Evolutionary conservation across 2,113 vertebrate genomes (phyloP).

Genomic region (Cyanoderma ruficeps): DNA sequence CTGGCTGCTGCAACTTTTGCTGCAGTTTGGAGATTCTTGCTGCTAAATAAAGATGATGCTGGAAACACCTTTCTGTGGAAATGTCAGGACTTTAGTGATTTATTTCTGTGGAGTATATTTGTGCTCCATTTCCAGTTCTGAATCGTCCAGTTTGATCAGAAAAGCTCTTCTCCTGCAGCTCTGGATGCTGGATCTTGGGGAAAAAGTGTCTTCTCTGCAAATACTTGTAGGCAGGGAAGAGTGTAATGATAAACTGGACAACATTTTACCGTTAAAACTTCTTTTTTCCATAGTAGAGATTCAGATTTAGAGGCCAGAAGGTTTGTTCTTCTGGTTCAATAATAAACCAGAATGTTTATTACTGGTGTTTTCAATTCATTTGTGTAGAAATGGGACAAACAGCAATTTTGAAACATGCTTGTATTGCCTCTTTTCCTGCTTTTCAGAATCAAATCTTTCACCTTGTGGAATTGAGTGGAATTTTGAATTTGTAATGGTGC

Average conservation of each 20-base stretch:
- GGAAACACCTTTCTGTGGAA: not conserved
- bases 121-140: not conserved
- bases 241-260: not conserved
- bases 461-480: not conserved
- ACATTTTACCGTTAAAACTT: not conserved
- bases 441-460: not conserved
- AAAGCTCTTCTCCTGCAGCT: not conserved
- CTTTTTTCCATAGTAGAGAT: not conserved
- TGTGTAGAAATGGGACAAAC: not conserved
- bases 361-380: not conserved
- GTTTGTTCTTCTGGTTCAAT: not conserved
- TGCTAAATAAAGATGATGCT: not conserved
- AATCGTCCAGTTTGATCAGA: not conserved
- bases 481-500: not conserved
- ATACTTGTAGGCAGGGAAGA: not conserved
- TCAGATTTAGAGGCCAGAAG: not conserved
- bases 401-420: not conserved
- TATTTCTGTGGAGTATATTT: not conserved
- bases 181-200: not conserved
- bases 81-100: not conserved
- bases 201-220: not conserved
- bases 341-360: not conserved
- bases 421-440: not conserved
- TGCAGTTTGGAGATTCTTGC: not conserved
- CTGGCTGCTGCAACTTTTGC: not conserved